Base-by-base conservation (phyloP, 1,140 invertebrate species). In the Geopemphigus sp. region DNA sequence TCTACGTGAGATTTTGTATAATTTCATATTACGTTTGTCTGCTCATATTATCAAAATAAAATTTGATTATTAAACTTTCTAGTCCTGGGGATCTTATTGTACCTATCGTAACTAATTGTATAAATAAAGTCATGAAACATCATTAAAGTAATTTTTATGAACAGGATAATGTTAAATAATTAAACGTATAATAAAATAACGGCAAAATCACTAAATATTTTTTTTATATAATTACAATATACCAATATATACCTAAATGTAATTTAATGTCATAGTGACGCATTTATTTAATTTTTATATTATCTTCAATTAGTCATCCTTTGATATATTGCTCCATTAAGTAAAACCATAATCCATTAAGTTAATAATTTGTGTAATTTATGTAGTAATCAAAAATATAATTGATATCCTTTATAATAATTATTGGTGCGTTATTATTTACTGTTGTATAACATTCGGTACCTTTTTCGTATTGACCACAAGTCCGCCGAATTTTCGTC, bases 371-470 rank as follows among this genome's bases (percentile, higher is more conserved):
- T 54, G 11, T 72, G 50, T 53, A 70, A 70, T 53, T 26, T 53
- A 53, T 70, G 24, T 72, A 72, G 50, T 54, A 72, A 54, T 72
- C 68, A 72, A 72, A 72, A 72, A 72, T 72, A 72, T 54, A 54
- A 72, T 54, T 54, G 8, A 32, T 72, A 72, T 72, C 50, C 47
- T 72, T 72, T 72, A 54, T 72, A 72, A 72, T 72, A 72, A n/a
- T 53, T 29, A 50, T 22, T 68, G 24, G 66, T 72, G 68, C 24
- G 4, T 57, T 22, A 39, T 39, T 22, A 50, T 12, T 39, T 39
- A 39, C 8, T 39, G 32, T 50, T 57, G 22, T 72, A 24, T 72
- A 54, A 29, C 47, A n/a, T 72, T 72, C 5, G 29, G 14, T 72
- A 26, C 50, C 50, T 72, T 14, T 19, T 32, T 29, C 32, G 8